Conservation (phyloP, 2,113 vertebrate species). For the Trematocara stigmaticum region DNA sequence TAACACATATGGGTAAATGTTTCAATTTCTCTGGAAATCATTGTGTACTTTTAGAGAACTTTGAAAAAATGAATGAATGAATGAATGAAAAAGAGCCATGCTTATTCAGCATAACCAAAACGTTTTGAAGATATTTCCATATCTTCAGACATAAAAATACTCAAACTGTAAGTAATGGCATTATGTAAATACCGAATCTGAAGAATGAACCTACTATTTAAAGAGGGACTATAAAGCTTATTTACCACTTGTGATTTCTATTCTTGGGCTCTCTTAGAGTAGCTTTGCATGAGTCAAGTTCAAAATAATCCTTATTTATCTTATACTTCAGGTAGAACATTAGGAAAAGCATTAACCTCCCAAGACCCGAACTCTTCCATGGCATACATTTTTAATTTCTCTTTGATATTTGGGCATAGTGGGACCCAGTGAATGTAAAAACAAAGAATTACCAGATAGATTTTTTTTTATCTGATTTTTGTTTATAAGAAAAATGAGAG, state of each 20-base stretch:
- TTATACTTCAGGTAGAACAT: neutral
- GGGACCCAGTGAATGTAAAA: neutral
- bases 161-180: neutral
- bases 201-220: neutral
- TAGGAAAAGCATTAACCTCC: neutral
- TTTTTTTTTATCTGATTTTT: neutral
- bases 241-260: neutral
- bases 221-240: neutral
- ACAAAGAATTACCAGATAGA: neutral
- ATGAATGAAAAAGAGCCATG: fast-evolving
- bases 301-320: neutral
- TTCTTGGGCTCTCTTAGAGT: neutral
- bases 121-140: neutral
- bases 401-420: neutral
- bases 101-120: neutral
- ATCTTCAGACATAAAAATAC: neutral
- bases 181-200: neutral
- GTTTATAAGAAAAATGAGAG: neutral
- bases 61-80: neutral
- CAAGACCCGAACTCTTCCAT: neutral
- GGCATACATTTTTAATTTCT: neutral
- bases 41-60: neutral
- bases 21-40: neutral
- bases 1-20: neutral
- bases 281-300: neutral